Base-by-base conservation (phyloP, 1,140 invertebrate genomes). In the Bombus superbus region DNA sequence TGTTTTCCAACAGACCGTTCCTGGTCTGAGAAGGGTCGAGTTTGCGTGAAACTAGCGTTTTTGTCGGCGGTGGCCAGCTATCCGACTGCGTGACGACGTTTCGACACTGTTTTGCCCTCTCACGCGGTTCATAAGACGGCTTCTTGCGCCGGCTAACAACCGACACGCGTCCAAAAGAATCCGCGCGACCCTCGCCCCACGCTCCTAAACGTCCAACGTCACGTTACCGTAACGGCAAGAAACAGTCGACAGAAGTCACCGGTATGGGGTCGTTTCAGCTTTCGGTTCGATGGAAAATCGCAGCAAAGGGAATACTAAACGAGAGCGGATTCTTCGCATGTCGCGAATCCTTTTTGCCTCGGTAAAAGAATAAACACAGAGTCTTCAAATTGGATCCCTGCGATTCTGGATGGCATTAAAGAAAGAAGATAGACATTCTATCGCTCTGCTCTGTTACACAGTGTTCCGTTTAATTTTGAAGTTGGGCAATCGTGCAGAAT, bases 1-100 rank as follows among this genome's bases (percentile, higher is more conserved):
- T 93, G 91, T 93, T 92, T 87, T 84, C 81, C 64, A 38, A 68
- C 78, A 80, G 85, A 89, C 83, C 80, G 89, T 91, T 86, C 78
- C 88, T 53, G 75, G 59, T 79, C 79, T 82, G 89, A 90, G 86
- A 85, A 90, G 78, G 89, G 89, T 90, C 89, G 86, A 90, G 85
- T 90, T 85, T 75, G 64, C 81, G 86, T 87, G 74, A 90, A 90
- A 89, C 81, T 85, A 76, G 25, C 76, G 73, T 90, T 90, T 90
- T 90, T 90, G 86, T 69, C 59, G 38, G 1, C 57, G 68, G 35
- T 72, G 64, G 57, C 82, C 57, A 62, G 80, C 71, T 74, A 66
- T 32, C 77, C 35, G 73, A 32, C 77, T 69, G 83, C 87, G 78
- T 83, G 84, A 83, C 86, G 79, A 68, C 84, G 80, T 89, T 86